Evolutionary conservation across 2,113 vertebrate species (phyloP), one percentile per base, ranked within the genome.

Genomic region (Psophia crepitans): DNA sequence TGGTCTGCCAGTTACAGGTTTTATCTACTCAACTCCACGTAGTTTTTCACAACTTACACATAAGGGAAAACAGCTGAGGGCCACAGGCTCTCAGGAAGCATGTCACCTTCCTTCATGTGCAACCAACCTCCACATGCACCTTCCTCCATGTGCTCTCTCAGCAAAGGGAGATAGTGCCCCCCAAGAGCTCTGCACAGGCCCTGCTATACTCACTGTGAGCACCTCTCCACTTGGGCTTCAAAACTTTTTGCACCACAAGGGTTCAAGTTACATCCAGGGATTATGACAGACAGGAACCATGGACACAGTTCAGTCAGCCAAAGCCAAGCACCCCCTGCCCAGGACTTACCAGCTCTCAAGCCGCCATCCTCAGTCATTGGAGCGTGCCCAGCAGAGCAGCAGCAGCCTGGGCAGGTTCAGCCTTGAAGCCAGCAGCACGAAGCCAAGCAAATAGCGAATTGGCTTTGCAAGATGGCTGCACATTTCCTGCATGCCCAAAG

Each of bases 71-170:
- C 4, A 5, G 26, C 30, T 37, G 43, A 68, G 13, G 10, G 20
- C 14, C 3, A 1, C 5, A 84, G 70, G 20, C 12, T 79, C 61
- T 51, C 12, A 65, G 28, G 56, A 76, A 73, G 22, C 6, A 6
- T 2, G 0, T n/a, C 33, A 61, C 30, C 35, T 78, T 46, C 27
- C 16, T 73, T 33, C 54, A 27, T 0, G 2, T 15, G 20, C 73
- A 80, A 19, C 32, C 46, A 79, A 7, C 18, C 39, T 84, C n/a
- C 46, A 70, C 19, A 5, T 11, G 5, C 41, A 41, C 30, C 35
- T 51, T 28, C 28, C 9, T 56, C 39, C 28, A 4, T 6, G 2
- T 26, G 30, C 57, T 20, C 3, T 9, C 53, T 48, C 58, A 48
- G 30, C 27, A 69, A 54, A 33, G 9, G 41, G 24, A 32, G 12